Percentiles rank a stretch among this genome's conserved stretches.
These are phyloP conservation scores for Hipparchia semele DNA, from an alignment of 2,888 invertebrate species.

Conservation along the genomic window DNA sequence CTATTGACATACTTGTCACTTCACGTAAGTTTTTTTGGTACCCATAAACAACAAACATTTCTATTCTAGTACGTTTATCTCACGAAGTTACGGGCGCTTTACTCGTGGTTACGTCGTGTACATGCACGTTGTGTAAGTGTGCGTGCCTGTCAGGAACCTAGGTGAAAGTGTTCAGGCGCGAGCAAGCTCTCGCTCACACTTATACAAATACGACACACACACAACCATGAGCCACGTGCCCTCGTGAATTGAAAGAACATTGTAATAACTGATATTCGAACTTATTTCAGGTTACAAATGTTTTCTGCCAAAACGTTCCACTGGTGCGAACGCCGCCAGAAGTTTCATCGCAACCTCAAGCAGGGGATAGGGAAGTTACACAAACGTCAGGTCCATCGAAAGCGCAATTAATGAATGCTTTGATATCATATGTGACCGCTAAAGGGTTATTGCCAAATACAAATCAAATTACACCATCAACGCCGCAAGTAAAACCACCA, in stretches of 20 bases:
- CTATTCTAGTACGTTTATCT: no score
- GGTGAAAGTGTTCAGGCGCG: no score
- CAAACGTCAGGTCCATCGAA: constrained; percentile 32
- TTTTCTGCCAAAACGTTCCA: constrained; percentile 40
- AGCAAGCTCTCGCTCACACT: no score
- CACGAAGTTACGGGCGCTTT: no score
- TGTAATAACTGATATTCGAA: neutral
- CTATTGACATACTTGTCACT: constrained; percentile 48
- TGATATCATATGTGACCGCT: constrained; percentile 43
- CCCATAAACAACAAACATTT: no score
- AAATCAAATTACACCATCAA: constrained; percentile 32
- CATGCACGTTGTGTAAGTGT: no score
- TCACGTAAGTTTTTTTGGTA: constrained; percentile 51
- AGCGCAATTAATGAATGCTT: constrained; percentile 45
- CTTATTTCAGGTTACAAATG: constrained; percentile 38
- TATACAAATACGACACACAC: no score
- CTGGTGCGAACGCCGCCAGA: constrained; percentile 15
- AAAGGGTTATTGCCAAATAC: constrained; percentile 47
- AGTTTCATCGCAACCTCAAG: constrained; percentile 7
- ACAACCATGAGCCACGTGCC: no score
- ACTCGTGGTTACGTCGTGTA: no score
- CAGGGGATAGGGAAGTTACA: constrained; percentile 24
- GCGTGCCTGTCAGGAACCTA: no score
- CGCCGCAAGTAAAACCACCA: constrained; percentile 4
- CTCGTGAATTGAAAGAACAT: neutral